These are phyloP conservation scores for Bugula neritina DNA, from an alignment of 2,888 invertebrate genomes.

Conservation along the genomic window DNA sequence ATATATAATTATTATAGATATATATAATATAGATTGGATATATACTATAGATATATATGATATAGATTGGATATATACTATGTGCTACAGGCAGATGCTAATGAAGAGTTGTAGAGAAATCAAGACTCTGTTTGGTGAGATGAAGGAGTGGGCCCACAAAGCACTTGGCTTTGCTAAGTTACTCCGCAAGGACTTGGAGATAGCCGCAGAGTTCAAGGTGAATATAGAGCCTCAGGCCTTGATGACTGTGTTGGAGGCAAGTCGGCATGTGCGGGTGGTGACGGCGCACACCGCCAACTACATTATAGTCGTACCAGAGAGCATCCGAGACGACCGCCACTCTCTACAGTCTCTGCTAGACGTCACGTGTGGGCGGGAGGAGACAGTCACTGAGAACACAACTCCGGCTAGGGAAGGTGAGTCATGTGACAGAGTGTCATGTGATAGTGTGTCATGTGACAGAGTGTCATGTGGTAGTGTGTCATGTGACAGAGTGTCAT, in stretches of 20 bases:
- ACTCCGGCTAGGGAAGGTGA: slow-evolving; percentile 8
- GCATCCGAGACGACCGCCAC: slow-evolving; percentile 44
- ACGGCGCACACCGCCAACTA: slow-evolving; percentile 51
- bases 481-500: too few species aligned
- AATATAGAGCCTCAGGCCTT: slow-evolving; percentile 51
- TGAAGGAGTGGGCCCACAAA: slow-evolving; percentile 72
- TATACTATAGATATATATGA: too few species aligned
- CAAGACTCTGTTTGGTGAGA: slow-evolving; percentile 71
- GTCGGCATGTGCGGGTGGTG: slow-evolving; percentile 51
- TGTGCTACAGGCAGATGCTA: slow-evolving; percentile 56
- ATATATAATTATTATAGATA: too few species aligned
- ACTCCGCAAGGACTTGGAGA: slow-evolving; percentile 64
- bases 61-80: too few species aligned
- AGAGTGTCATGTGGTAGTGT: too few species aligned
- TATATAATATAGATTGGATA: too few species aligned
- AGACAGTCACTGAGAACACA: slow-evolving; percentile 32
- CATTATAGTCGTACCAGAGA: slow-evolving; percentile 53
- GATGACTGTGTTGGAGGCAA: slow-evolving; percentile 54
- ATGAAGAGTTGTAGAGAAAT: slow-evolving; percentile 69
- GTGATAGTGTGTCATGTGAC: too few species aligned
- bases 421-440: too few species aligned
- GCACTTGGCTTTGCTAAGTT: slow-evolving; percentile 75
- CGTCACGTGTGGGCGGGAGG: slow-evolving; percentile 54
- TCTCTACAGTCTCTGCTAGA: slow-evolving; percentile 54
- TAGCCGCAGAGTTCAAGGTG: slow-evolving; percentile 55